Base-by-base conservation (phyloP, 2,797 vertebrate genomes). In the Molossus alvarezi region DNA sequence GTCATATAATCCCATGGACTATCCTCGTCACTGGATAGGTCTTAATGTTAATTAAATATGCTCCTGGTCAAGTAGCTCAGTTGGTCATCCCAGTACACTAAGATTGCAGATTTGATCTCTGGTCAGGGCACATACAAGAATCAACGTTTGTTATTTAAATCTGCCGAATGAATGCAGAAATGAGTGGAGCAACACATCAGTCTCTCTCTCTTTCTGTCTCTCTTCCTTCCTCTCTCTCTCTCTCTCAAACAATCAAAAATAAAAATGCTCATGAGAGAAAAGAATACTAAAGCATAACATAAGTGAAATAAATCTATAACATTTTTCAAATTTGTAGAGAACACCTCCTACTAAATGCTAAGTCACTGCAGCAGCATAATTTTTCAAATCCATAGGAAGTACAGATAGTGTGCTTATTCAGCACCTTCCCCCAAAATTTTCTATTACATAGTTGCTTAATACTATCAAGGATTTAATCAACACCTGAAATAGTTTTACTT, bases 281-380 rank as follows among this genome's bases (percentile, higher is more conserved):
- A 85, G 37, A 91, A 73, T 4, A n/a, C 4, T 29, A 87, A 94
- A 51, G 11, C 20, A 33, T 27, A 45, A 73, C 18, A 8, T 2
- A 62, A 90, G 27, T 37, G 20, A 85, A 92, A 21, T 17, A 65
- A 86, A 65, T 7, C 41, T 12, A 51, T 41, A 58, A 27, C 48
- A 96, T 45, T 75, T 76, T 85, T 37, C 37, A 93, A 65, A 84
- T 81, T n/a, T 85, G 53, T 18, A 83, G 45, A 67, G 69, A 79
- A 82, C 33, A 82, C 6, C 45, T 37, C 13, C 51, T 88, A 71
- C 41, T 48, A 64, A 89, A 88, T 29, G 69, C 57, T 62, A 86
- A 83, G 51, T 57, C 79, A 53, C 0, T 10, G 6, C 4, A 82
- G 58, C 7, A 75, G 55, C 33, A 27, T 12, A 53, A 69, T 25